Conservation (phyloP, 2,888 invertebrate species). For the Spisula subtruncata region DNA sequence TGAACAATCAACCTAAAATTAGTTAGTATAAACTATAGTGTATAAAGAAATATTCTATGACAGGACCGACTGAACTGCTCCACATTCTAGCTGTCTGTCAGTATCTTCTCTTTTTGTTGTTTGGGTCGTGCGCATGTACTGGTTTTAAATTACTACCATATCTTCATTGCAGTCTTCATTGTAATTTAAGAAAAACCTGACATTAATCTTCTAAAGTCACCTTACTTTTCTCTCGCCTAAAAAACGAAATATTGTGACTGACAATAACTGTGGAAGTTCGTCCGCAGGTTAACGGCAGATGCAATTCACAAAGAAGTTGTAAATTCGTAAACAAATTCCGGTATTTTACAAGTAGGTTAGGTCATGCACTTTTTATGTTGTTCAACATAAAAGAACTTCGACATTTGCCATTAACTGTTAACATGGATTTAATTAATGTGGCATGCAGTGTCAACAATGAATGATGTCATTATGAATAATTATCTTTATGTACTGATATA, state of each 20-base stretch:
- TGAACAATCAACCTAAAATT: no score
- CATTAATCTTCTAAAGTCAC: no score
- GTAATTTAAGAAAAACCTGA: not conserved
- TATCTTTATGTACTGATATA: not conserved
- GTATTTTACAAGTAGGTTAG: not conserved
- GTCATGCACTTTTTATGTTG: not conserved
- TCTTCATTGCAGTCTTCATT: not conserved
- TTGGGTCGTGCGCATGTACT: not conserved
- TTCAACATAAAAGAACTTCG: not conserved
- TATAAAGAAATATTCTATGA: not conserved
- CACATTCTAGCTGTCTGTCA: not conserved
- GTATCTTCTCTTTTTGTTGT: conserved; percentile 14
- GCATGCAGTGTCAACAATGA: not conserved
- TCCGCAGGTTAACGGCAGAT: not conserved
- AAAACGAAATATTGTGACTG: not conserved
- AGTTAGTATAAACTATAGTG: not conserved
- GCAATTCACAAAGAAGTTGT: not conserved
- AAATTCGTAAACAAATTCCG: conserved; percentile 8
- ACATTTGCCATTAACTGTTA: not conserved
- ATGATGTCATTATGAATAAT: not conserved
- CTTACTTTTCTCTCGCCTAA: not conserved
- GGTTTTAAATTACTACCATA: conserved; percentile 17
- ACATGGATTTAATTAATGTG: conserved; percentile 13
- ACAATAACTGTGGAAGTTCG: not conserved
- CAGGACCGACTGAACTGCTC: not conserved